A percentile compares a stretch with the other conserved stretches of the same genome.
These are phyloP conservation scores for Pseudococcus longispinus DNA, from an alignment of 2,888 invertebrate genomes.

Conservation along the genomic window DNA sequence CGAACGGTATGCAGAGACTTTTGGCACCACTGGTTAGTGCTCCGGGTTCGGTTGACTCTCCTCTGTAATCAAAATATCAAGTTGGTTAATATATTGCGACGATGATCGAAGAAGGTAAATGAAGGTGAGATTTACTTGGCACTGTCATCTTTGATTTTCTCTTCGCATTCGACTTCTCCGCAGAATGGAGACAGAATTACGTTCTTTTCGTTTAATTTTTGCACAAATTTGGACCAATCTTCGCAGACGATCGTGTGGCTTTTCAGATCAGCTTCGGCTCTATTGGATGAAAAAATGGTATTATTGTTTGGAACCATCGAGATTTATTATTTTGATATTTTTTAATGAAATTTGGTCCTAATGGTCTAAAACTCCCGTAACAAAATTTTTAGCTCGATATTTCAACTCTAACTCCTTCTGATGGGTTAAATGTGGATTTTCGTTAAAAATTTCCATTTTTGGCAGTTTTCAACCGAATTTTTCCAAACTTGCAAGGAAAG, in stretches of 20 bases:
- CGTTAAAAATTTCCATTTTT: no score
- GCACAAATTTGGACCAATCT: constrained; percentile 82
- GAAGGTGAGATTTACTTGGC: constrained; percentile 70
- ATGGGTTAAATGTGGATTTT: no score
- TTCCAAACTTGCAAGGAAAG: no score
- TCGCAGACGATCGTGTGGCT: constrained; percentile 74
- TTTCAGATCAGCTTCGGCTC: constrained; percentile 80
- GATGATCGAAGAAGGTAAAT: not conserved
- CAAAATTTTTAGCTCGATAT: no score
- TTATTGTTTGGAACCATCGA: no score
- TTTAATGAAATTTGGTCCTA: no score
- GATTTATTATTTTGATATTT: no score
- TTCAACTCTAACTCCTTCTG: no score
- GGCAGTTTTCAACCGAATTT: no score
- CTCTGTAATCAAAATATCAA: constrained; percentile 64
- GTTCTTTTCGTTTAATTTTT: constrained; percentile 83
- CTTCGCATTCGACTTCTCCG: constrained; percentile 87
- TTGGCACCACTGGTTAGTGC: constrained; percentile 99
- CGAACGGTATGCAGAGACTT: constrained; percentile 95
- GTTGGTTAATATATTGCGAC: not conserved
- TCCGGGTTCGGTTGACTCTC: constrained; percentile 74
- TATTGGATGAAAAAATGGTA: no score
- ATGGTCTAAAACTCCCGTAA: no score
- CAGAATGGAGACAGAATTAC: constrained; percentile 96
- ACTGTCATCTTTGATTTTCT: constrained; percentile 94